Percentiles rank a stretch among this genome's conserved stretches.
phyloP scores from a whole-genome alignment of 2,888 invertebrate species.

The Emesis russula region DNA sequence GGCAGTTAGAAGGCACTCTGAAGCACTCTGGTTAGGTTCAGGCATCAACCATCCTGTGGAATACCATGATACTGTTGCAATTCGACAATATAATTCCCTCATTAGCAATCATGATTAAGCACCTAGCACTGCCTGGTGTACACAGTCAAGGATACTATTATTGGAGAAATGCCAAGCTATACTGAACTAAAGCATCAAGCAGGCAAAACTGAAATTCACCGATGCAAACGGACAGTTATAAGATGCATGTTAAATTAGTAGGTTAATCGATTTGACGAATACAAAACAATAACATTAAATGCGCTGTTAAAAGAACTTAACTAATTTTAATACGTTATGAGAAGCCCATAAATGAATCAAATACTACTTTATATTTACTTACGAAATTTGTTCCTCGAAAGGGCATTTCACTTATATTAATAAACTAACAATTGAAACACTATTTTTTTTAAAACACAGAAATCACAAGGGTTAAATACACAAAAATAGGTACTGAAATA shows the following conservation, averaged over 20 bases:
- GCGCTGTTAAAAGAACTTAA: conserved; percentile 18
- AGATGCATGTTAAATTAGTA: conserved; percentile 86
- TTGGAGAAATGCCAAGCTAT: conserved; percentile 94
- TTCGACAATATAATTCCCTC: conserved; percentile 89
- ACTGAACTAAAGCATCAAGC: conserved; percentile 91
- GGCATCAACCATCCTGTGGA: conserved; percentile 95
- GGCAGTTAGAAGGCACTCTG: conserved; percentile 95
- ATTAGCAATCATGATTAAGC: conserved; percentile 90
- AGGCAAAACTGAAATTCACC: conserved; percentile 93
- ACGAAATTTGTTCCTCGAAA: conserved; percentile 94
- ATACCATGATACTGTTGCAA: conserved; percentile 92
- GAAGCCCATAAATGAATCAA: neutral
- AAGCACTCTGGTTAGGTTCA: conserved; percentile 94
- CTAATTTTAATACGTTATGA: conserved; percentile 23
- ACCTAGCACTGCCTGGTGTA: conserved; percentile 90
- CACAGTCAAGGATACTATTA: conserved; percentile 94
- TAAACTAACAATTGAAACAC: conserved; percentile 43
- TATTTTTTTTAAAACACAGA: conserved; percentile 34
- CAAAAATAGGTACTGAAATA: conserved; percentile 85
- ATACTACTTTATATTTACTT: conserved; percentile 90
- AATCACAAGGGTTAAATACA: conserved; percentile 65
- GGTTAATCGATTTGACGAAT: conserved; percentile 72
- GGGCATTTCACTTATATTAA: conserved; percentile 93
- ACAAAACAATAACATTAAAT: conserved; percentile 16
- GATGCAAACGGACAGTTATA: conserved; percentile 90